phyloP scores from a whole-genome alignment of 2,888 invertebrate genomes.

The Seira musarum region DNA sequence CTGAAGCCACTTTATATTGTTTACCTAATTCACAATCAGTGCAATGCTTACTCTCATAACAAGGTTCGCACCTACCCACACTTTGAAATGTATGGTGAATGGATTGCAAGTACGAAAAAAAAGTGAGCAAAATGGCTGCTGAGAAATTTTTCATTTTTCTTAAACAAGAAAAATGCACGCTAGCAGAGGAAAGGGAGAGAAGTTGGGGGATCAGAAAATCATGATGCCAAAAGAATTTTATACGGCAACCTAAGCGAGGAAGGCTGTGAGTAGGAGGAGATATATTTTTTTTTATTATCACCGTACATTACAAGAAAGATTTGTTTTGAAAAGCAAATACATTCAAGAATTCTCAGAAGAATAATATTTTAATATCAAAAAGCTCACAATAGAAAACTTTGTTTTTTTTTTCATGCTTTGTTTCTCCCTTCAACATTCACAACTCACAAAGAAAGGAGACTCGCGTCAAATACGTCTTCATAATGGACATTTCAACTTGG shows the following conservation, averaged over 20 bases:
- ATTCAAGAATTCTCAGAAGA: no score
- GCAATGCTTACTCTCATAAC: no score
- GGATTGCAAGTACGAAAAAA: no score
- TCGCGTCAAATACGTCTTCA: slow-evolving; percentile 46
- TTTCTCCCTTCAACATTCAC: no score
- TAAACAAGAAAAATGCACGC: slow-evolving; percentile 26
- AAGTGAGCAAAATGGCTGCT: slow-evolving; percentile 55
- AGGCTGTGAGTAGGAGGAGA: slow-evolving; percentile 20
- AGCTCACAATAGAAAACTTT: slow-evolving; percentile 19
- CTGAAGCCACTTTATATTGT: no score
- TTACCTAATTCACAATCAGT: no score
- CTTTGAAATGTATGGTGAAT: no score
- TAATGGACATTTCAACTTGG: slow-evolving; percentile 39
- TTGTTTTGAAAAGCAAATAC: no score
- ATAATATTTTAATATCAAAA: no score
- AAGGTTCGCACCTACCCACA: no score
- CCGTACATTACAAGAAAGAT: slow-evolving; percentile 19
- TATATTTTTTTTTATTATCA: slow-evolving; percentile 20
- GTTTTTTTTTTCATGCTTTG: background rate
- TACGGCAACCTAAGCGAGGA: no score
- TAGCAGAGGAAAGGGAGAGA: slow-evolving; percentile 17
- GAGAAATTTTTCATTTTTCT: slow-evolving; percentile 46
- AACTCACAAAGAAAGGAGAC: background rate
- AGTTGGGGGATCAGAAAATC: slow-evolving; percentile 23
- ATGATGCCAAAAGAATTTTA: no score